Conservation (phyloP, 1,140 invertebrate genomes). For the Patella vulgata region DNA sequence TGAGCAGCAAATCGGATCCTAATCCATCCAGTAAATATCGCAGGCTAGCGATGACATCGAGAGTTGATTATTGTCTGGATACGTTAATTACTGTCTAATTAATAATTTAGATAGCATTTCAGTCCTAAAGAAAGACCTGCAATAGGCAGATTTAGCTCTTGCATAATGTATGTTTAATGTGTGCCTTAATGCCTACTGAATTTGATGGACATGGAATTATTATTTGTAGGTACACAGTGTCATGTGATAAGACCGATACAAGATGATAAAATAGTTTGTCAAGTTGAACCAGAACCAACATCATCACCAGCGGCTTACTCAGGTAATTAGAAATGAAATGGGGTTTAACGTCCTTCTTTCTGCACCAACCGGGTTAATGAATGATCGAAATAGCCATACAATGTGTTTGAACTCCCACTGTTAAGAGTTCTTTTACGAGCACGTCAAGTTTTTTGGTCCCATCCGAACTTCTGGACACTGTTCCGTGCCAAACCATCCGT, state of each 20-base stretch:
- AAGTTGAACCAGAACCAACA: constrained; percentile 19
- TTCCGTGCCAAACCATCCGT: background rate
- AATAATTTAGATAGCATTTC: no score
- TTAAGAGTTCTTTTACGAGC: no score
- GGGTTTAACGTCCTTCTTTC: background rate
- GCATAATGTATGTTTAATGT: no score
- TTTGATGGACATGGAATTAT: background rate
- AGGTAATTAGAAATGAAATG: constrained; percentile 15
- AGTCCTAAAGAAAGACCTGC: no score
- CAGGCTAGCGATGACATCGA: no score
- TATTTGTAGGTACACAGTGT: constrained; percentile 17
- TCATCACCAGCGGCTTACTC: constrained; percentile 1
- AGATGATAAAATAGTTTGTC: constrained; percentile 24
- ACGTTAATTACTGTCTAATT: no score
- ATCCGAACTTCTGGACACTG: background rate
- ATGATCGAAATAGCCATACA: background rate
- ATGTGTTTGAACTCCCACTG: no score
- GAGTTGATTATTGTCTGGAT: no score
- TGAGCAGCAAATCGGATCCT: no score
- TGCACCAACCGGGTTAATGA: background rate
- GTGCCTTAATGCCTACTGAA: background rate
- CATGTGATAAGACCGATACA: constrained; percentile 8
- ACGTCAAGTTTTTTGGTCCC: no score
- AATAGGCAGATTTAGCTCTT: no score
- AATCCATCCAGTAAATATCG: no score